Conservation (phyloP, 2,113 vertebrate genomes). For the Proterorhinus semilunaris region DNA sequence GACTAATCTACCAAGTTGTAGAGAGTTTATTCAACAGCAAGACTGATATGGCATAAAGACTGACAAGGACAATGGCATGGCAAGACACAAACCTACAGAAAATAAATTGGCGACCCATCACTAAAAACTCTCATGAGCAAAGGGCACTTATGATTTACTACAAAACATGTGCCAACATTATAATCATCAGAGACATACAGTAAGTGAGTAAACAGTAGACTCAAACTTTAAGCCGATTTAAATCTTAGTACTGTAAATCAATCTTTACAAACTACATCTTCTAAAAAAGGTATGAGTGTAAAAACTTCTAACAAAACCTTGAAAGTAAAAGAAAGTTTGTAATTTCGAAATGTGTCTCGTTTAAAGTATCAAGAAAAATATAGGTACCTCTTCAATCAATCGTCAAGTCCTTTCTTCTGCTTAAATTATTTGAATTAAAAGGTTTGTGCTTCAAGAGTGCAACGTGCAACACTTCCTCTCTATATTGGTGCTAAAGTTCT, state of each 20-base stretch:
- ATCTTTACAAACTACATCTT: neutral
- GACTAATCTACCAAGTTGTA: slow-evolving; percentile 44
- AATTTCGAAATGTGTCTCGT: slow-evolving; percentile 12
- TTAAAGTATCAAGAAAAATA: neutral
- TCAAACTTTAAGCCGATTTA: neutral
- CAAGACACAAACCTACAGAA: slow-evolving; percentile 19
- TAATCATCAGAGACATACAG: neutral
- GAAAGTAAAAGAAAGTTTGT: slow-evolving; percentile 8
- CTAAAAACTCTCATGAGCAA: neutral
- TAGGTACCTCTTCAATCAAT: neutral
- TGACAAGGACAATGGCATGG: slow-evolving; percentile 6
- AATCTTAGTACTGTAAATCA: neutral
- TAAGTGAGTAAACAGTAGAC: slow-evolving; percentile 9
- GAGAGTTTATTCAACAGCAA: slow-evolving; percentile 22
- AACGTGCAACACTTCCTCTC: slow-evolving; percentile 73
- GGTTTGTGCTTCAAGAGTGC: slow-evolving; percentile 45
- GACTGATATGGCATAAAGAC: slow-evolving; percentile 42
- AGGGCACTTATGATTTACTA: neutral
- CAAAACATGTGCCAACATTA: too few species aligned
- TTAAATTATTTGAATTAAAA: slow-evolving; percentile 14
- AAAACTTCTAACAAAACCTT: neutral
- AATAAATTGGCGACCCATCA: neutral
- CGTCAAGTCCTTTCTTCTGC: neutral
- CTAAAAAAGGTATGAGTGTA: neutral
- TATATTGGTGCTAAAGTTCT: slow-evolving; percentile 56